These are phyloP conservation scores for Herpetotheres cachinnans DNA, from an alignment of 2,113 vertebrate genomes.

Conservation along the genomic window DNA sequence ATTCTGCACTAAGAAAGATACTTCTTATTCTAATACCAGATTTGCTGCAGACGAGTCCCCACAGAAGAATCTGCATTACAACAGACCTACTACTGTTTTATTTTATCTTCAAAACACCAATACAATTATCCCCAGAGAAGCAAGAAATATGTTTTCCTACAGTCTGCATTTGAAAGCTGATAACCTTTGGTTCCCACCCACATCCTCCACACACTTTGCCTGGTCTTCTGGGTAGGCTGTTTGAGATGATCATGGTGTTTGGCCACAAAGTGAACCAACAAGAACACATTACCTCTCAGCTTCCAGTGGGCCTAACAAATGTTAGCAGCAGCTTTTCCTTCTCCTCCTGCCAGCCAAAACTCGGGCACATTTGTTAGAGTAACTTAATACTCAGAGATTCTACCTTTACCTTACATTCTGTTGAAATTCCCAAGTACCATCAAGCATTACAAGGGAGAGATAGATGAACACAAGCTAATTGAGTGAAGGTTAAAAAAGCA, in stretches of 20 bases:
- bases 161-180: not conserved
- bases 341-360: not conserved
- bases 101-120: not conserved
- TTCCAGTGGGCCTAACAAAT: not conserved
- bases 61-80: not conserved
- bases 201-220: not conserved
- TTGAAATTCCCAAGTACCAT: not conserved
- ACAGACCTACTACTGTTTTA: not conserved
- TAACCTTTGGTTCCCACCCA: not conserved
- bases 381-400: not conserved
- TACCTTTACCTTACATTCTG: not conserved
- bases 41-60: not conserved
- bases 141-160: not conserved
- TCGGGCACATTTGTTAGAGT: not conserved
- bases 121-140: not conserved
- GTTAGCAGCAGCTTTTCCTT: not conserved
- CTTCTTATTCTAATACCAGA: not conserved
- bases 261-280: not conserved
- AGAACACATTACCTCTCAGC: accelerated
- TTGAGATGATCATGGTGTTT: not conserved
- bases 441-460: not conserved
- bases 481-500: not conserved
- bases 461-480: not conserved
- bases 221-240: not conserved
- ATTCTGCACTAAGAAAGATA: not conserved